Conservation (phyloP, 2,113 vertebrate genomes). For the Aptenodytes forsteri region DNA sequence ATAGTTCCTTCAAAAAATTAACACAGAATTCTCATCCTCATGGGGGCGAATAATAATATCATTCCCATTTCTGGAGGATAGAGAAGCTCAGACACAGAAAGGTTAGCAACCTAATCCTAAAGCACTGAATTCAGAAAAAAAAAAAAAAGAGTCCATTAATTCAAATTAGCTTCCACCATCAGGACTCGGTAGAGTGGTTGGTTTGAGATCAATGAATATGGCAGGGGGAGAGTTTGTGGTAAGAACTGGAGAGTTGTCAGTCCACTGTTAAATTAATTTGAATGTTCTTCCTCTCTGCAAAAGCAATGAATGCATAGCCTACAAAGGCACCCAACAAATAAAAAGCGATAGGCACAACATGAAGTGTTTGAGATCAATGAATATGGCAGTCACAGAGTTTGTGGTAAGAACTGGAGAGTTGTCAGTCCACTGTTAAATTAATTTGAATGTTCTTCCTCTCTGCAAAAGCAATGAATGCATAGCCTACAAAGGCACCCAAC, state of each 20-base stretch:
- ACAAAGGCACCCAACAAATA: neutral
- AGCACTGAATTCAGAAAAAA: neutral
- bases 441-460: neutral
- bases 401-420: neutral
- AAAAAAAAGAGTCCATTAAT: neutral
- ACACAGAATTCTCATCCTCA: neutral
- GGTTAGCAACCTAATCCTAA: neutral
- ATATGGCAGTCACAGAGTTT: neutral
- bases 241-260: neutral
- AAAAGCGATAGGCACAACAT: neutral
- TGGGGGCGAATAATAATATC: neutral
- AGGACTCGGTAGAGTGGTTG: neutral
- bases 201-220: neutral
- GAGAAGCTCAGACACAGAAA: neutral
- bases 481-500: neutral
- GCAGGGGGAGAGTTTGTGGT: neutral
- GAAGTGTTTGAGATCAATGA: neutral
- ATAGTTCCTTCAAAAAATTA: neutral
- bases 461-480: neutral
- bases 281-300: neutral
- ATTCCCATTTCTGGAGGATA: neutral
- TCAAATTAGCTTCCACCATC: neutral
- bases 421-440: neutral
- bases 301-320: neutral
- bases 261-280: neutral